These are phyloP conservation scores for Phataginus tetradactyla DNA, from an alignment of 2,797 vertebrate genomes.

Conservation along the genomic window DNA sequence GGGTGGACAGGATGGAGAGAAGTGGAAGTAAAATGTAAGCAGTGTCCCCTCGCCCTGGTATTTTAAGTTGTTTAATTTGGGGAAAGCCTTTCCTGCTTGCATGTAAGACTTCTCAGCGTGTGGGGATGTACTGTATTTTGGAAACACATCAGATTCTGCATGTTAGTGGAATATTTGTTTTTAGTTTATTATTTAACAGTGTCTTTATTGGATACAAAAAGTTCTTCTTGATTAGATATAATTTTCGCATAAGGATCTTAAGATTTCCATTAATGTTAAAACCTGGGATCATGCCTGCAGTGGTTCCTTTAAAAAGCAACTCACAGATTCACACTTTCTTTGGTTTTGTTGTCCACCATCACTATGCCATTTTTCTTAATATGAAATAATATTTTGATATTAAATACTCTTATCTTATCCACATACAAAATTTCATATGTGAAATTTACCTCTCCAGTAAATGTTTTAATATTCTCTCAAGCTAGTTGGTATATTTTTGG, in stretches of 20 bases:
- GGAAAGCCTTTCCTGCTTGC: background rate
- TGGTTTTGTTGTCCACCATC: background rate
- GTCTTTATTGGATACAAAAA: constrained; percentile 13
- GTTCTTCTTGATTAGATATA: background rate
- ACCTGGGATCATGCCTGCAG: background rate
- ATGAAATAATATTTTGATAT: background rate
- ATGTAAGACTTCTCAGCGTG: background rate
- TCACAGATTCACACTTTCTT: background rate
- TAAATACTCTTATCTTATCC: background rate
- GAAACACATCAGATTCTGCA: background rate
- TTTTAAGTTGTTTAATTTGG: background rate
- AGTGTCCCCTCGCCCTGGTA: background rate
- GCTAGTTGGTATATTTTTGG: background rate
- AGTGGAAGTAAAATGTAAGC: background rate
- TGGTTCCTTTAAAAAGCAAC: background rate
- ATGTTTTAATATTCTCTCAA: background rate
- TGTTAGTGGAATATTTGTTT: background rate
- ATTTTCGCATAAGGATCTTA: background rate
- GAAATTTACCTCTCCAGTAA: background rate
- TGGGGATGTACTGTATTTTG: background rate
- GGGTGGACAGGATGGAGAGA: background rate
- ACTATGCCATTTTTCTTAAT: background rate
- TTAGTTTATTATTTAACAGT: background rate
- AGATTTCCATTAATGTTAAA: background rate
- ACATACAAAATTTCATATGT: background rate